Evolutionary conservation across 2,113 vertebrate genomes (phyloP).

Genomic region (Mesembrinibis cayennensis): DNA sequence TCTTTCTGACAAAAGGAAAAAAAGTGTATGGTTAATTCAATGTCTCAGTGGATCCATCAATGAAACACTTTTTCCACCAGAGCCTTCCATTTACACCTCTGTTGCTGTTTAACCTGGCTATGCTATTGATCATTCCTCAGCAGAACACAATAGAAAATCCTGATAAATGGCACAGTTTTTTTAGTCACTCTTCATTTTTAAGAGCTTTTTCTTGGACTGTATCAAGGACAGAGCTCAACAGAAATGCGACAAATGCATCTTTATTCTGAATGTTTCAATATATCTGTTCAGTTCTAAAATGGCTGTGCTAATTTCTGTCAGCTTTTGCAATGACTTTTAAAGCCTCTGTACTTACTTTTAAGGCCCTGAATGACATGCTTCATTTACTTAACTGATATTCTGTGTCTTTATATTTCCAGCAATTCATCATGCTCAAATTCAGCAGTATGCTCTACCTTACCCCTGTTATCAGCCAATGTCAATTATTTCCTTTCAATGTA

Average conservation of each 20-base stretch:
- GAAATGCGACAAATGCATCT: background rate
- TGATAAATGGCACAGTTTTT: background rate
- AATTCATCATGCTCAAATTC: background rate
- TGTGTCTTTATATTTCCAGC: background rate
- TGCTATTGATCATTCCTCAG: background rate
- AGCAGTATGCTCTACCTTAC: background rate
- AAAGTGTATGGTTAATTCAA: background rate
- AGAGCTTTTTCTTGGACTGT: background rate
- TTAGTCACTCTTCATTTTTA: background rate
- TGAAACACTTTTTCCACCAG: background rate
- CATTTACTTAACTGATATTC: background rate
- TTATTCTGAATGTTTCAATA: background rate
- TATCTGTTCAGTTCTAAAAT: background rate
- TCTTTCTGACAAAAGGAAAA: slow-evolving; percentile 77
- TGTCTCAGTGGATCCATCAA: background rate
- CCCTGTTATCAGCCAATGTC: background rate
- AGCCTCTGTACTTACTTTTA: background rate
- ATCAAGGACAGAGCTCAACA: background rate
- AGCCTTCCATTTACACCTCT: background rate
- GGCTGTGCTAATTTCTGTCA: background rate
- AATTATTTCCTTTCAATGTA: background rate
- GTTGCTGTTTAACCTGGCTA: background rate
- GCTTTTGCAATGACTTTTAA: background rate
- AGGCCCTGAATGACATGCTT: background rate
- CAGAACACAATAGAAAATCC: background rate